Conservation (phyloP, 2,113 vertebrate species). For the Gadus macrocephalus region DNA sequence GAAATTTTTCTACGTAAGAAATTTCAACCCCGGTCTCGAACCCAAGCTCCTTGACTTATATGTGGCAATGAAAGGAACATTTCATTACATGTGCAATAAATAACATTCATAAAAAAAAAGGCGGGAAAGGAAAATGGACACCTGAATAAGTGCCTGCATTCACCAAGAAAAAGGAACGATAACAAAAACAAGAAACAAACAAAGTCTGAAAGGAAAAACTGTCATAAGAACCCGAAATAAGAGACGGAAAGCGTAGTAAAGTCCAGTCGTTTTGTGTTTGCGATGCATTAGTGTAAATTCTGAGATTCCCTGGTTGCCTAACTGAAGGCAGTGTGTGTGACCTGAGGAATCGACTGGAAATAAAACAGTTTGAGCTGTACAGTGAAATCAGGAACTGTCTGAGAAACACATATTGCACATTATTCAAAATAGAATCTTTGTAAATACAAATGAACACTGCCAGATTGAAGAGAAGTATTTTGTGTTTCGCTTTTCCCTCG, state of each 20-base stretch:
- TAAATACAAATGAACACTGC: constrained; percentile 55
- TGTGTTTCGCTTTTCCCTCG: background rate
- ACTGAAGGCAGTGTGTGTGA: constrained; percentile 51
- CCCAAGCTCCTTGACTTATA: constrained; percentile 57
- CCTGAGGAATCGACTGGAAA: constrained; percentile 68
- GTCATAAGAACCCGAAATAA: constrained; percentile 22
- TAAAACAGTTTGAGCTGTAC: constrained; percentile 37
- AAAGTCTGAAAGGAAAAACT: constrained; percentile 17
- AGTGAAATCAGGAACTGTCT: constrained; percentile 60
- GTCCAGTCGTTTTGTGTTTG: constrained; percentile 50
- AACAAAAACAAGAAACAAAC: constrained; percentile 14
- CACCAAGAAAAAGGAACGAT: too few species aligned
- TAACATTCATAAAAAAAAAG: constrained; percentile 69
- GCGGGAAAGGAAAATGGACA: constrained; percentile 55
- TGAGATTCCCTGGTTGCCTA: constrained; percentile 65
- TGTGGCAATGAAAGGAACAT: constrained; percentile 68
- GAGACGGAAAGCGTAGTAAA: constrained; percentile 34
- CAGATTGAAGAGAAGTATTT: constrained; percentile 29
- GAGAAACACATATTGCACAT: constrained; percentile 73
- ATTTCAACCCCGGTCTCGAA: constrained; percentile 58
- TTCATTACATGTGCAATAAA: constrained; percentile 74
- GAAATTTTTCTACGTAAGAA: constrained; percentile 68
- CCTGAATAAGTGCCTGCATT: constrained; percentile 46
- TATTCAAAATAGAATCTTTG: constrained; percentile 34
- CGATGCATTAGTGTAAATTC: constrained; percentile 63